A percentile compares a stretch with the other conserved stretches of the same genome.
Conservation (phyloP, 2,888 invertebrate genomes). For the Synanthedon andrenaeformis region DNA sequence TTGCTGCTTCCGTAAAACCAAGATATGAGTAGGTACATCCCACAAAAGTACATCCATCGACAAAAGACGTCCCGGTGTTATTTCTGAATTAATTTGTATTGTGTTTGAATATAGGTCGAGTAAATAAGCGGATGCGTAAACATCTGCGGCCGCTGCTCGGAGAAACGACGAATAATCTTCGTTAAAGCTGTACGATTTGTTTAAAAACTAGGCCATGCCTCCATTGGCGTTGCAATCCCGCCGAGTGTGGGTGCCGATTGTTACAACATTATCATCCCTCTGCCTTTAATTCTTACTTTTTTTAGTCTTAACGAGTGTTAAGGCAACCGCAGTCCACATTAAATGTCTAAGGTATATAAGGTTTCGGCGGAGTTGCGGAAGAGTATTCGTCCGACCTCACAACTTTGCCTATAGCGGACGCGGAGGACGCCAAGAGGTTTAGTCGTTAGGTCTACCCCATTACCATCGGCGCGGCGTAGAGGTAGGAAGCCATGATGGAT, state of each 20-base stretch:
- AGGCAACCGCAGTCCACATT: too few relatives aligned
- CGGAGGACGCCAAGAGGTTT: too few relatives aligned
- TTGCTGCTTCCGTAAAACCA: constrained; percentile 17
- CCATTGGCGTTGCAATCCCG: constrained; percentile 4
- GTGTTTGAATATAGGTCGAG: constrained; percentile 53
- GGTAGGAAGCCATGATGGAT: too few relatives aligned
- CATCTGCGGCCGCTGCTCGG: constrained; percentile 27
- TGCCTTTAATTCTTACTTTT: background rate
- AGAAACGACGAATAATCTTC: constrained; percentile 27
- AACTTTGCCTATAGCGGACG: too few relatives aligned
- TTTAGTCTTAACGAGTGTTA: background rate
- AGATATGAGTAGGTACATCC: constrained; percentile 13
- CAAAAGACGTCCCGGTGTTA: constrained; percentile 6
- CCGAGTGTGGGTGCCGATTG: background rate
- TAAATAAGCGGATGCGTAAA: constrained; percentile 33
- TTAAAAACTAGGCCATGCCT: constrained; percentile 28
- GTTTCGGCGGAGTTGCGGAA: too few relatives aligned
- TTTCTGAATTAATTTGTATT: constrained; percentile 39
- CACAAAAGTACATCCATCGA: constrained; percentile 5
- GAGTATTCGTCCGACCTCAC: too few relatives aligned
- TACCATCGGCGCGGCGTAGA: too few relatives aligned
- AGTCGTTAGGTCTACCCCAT: too few relatives aligned
- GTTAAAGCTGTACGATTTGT: constrained; percentile 18
- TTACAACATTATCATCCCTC: background rate
- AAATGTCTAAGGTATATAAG: too few relatives aligned